Percentiles rank a stretch among this genome's conserved stretches.
phyloP scores from a whole-genome alignment of 2,113 vertebrate species.

The Myodes glareolus region DNA sequence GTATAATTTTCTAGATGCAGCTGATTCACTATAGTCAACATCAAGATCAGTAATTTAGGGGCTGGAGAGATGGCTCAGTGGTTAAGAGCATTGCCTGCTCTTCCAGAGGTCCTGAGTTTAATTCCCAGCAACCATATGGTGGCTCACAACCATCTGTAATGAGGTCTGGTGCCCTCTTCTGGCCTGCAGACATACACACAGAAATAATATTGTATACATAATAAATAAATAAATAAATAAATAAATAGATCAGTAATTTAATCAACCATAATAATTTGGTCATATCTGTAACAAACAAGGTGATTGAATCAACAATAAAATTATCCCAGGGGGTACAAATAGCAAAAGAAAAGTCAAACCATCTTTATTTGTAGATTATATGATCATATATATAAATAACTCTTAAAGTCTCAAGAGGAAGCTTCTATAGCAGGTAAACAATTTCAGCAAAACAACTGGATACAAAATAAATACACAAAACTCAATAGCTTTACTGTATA shows the following conservation, averaged over 20 bases:
- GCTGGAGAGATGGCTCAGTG: no score
- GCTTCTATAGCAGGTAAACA: background rate
- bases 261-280: background rate
- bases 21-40: background rate
- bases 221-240: no score
- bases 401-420: background rate
- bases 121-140: no score
- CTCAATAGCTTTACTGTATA: background rate
- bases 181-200: no score
- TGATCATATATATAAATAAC: background rate
- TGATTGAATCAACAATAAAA: background rate
- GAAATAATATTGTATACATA: no score
- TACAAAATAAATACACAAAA: background rate
- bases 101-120: no score
- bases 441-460: background rate
- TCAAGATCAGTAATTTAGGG: background rate
- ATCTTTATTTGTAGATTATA: background rate
- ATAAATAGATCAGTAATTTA: background rate
- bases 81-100: no score
- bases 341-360: background rate
- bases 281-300: background rate
- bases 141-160: no score
- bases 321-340: background rate
- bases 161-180: no score
- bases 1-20: background rate